Evolutionary conservation across 2,797 vertebrate genomes (phyloP).

Genomic region (Crenuchus spilurus): DNA sequence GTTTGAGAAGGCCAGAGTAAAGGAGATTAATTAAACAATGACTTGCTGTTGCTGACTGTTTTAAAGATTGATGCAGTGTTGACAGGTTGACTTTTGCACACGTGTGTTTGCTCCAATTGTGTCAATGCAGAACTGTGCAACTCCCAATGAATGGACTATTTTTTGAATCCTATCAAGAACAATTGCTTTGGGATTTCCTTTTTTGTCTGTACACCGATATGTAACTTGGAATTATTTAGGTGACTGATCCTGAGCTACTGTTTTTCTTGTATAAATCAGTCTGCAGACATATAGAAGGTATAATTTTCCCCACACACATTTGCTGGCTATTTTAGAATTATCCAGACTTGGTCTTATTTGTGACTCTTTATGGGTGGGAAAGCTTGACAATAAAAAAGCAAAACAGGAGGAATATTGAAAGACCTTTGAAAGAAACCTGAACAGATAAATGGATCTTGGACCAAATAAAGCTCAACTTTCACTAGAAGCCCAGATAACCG

Average conservation of each 20-base stretch:
- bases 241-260: background rate
- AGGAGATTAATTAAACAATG: conserved; percentile 39
- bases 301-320: too few relatives aligned
- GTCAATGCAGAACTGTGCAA: background rate
- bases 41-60: conserved; percentile 29
- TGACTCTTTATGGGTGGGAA: too few relatives aligned
- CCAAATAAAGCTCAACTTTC: too few relatives aligned
- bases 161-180: background rate
- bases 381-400: too few relatives aligned
- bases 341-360: too few relatives aligned
- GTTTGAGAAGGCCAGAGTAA: conserved; percentile 23
- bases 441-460: too few relatives aligned
- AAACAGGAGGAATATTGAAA: too few relatives aligned
- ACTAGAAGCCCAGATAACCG: too few relatives aligned
- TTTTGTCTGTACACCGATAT: background rate
- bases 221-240: background rate
- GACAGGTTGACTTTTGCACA: background rate
- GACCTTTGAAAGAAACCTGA: too few relatives aligned
- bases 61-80: conserved; percentile 14
- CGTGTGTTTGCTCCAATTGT: background rate
- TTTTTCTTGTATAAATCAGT: too few relatives aligned
- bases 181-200: background rate
- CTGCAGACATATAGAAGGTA: too few relatives aligned
- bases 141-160: background rate
- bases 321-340: too few relatives aligned